Base-by-base conservation (phyloP, 2,888 invertebrate genomes). In the Pollenia angustigena region DNA sequence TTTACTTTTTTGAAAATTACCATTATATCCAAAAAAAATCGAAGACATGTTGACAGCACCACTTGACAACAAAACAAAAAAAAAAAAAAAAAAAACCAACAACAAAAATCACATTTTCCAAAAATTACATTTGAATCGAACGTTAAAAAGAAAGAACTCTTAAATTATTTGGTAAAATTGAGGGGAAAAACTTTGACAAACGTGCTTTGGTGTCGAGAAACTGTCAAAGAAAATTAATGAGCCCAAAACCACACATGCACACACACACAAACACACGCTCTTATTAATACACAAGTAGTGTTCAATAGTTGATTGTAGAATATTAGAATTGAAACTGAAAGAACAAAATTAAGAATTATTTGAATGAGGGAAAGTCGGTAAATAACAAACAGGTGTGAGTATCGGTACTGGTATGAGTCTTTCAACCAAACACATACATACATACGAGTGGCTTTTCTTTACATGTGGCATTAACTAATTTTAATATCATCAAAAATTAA, bases 401-500 rank as follows among this genome's bases (percentile, higher is more conserved):
- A 40, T 16, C 6, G n/a, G 40, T 23, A 50, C 6, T 16, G 4
- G 32, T 14, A n/a, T 11, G 14, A 40, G 8, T 32, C 32, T 42
- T 78, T 78, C 68, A 42, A 66, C 54, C 42, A 78, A 44, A 54
- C 50, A 44, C 7, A 44, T 14, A 23, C 7, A 44, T 14, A 23
- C 7, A 44, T 18, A 69, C 44, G 46, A 74, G 42, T 68, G 72
- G 23, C 10, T 76, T 72, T 58, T 50, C 16, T 50, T 16, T 84
- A 76, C 87, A 64, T 64, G 89, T 89, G 90, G 88, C 91, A 90
- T 91, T 90, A 89, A 91, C 91, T 92, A 91, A 92, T 92, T 92
- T 92, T 90, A 92, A 92, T 92, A 92, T 92, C 92, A 92, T 92
- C 92, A 92, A 92, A 92, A 91, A 92, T 92, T 92, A 92, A 92